Conservation (phyloP, 2,113 vertebrate species). For the Calyptommatus sinebrachiatus region DNA sequence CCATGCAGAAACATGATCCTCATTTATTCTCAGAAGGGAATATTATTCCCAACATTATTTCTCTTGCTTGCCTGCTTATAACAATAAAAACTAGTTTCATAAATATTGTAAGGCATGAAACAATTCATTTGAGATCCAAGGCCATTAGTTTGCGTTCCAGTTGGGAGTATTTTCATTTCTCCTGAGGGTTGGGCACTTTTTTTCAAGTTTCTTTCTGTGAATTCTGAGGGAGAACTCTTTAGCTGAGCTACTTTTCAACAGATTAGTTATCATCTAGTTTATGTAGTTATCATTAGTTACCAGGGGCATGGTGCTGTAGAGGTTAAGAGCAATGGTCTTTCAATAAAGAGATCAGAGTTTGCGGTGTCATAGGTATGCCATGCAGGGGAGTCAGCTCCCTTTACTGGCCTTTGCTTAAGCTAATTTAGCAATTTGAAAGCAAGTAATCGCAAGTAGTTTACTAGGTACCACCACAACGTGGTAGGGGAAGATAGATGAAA, state of each 20-base stretch:
- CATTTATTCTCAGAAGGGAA: conserved; percentile 28
- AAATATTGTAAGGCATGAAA: conserved; percentile 42
- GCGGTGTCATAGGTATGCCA: too few relatives aligned
- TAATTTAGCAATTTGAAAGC: too few relatives aligned
- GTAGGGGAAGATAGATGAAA: too few relatives aligned
- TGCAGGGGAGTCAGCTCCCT: too few relatives aligned
- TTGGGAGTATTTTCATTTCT: not conserved
- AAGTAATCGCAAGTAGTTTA: too few relatives aligned
- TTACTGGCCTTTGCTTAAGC: too few relatives aligned
- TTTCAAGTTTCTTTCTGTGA: conserved; percentile 25
- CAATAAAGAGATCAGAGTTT: too few relatives aligned
- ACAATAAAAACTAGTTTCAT: conserved; percentile 29
- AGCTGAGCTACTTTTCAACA: not conserved
- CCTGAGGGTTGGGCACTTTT: not conserved
- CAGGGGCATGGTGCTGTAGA: too few relatives aligned
- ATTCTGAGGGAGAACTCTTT: not conserved
- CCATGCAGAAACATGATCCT: not conserved
- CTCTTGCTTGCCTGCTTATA: conserved; percentile 11
- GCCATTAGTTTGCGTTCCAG: not conserved
- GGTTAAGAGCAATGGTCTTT: too few relatives aligned
- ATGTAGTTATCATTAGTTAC: too few relatives aligned
- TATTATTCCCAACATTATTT: not conserved
- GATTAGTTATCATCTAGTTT: not conserved
- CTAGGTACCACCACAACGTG: too few relatives aligned
- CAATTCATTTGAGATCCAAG: conserved; percentile 37